These are phyloP conservation scores for Naja naja DNA, from an alignment of 2,113 vertebrate genomes.

Conservation along the genomic window DNA sequence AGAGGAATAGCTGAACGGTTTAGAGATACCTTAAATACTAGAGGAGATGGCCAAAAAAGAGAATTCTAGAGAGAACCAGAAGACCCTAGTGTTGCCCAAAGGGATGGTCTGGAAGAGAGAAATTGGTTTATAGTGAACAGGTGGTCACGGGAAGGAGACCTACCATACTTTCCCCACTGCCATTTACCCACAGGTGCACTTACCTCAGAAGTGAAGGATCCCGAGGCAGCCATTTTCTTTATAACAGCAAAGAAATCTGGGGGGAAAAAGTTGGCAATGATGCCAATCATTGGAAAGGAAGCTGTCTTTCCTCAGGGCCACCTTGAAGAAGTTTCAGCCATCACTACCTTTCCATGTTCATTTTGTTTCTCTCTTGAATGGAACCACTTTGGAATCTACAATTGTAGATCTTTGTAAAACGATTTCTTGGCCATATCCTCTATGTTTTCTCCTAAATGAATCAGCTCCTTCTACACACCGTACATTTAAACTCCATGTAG, in stretches of 20 bases:
- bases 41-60: neutral
- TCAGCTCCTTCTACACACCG: neutral
- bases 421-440: neutral
- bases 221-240: neutral
- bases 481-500: neutral
- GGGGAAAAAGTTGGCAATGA: neutral
- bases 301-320: neutral
- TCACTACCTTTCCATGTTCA: neutral
- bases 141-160: neutral
- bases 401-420: neutral
- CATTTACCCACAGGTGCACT: neutral
- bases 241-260: neutral
- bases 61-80: neutral
- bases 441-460: neutral
- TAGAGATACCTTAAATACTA: neutral
- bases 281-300: neutral
- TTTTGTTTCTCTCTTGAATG: neutral
- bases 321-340: neutral
- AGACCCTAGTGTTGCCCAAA: neutral
- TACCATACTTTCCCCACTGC: neutral
- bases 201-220: neutral
- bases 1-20: neutral
- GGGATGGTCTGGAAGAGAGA: neutral
- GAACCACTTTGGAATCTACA: neutral
- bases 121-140: neutral